These are phyloP conservation scores for Eurystomus gularis DNA, from an alignment of 2,113 vertebrate species.

Conservation along the genomic window DNA sequence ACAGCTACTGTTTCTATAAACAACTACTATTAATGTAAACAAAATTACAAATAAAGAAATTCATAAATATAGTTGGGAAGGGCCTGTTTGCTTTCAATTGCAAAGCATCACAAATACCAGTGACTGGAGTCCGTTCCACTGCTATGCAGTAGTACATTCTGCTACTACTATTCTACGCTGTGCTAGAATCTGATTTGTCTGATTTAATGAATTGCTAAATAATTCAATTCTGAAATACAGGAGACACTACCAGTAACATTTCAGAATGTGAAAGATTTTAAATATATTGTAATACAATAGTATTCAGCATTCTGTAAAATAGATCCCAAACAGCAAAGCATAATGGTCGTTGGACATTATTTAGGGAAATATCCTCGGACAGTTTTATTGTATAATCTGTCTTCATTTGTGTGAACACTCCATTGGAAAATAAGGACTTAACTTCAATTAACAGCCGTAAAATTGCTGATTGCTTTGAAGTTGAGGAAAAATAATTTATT, in stretches of 20 bases:
- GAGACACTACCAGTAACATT: not conserved
- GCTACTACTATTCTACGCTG: too few relatives aligned
- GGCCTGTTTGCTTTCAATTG: not conserved
- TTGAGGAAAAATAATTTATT: conserved; percentile 35
- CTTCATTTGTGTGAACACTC: not conserved
- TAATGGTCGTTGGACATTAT: conserved; percentile 4
- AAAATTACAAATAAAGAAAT: not conserved
- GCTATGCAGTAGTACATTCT: too few relatives aligned
- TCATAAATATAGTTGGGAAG: not conserved
- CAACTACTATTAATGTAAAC: not conserved
- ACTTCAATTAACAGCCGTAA: conserved; percentile 35
- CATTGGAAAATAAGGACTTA: conserved; percentile 21
- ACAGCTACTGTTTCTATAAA: not conserved
- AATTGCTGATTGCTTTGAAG: conserved; percentile 14
- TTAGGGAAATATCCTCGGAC: conserved; percentile 5
- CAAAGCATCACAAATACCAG: not conserved
- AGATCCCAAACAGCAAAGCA: not conserved
- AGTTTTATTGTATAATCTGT: conserved; percentile 13
- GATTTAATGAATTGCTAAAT: conserved; percentile 19
- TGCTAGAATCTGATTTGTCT: conserved; percentile 7
- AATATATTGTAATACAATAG: not conserved
- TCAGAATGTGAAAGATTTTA: not conserved
- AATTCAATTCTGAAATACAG: not conserved
- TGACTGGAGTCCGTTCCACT: not conserved
- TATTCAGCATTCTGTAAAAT: not conserved